A percentile compares a stretch with the other conserved stretches of the same genome.
Evolutionary conservation across 1,140 invertebrate genomes (phyloP).

Genomic region (Adoxophyes honmai): DNA sequence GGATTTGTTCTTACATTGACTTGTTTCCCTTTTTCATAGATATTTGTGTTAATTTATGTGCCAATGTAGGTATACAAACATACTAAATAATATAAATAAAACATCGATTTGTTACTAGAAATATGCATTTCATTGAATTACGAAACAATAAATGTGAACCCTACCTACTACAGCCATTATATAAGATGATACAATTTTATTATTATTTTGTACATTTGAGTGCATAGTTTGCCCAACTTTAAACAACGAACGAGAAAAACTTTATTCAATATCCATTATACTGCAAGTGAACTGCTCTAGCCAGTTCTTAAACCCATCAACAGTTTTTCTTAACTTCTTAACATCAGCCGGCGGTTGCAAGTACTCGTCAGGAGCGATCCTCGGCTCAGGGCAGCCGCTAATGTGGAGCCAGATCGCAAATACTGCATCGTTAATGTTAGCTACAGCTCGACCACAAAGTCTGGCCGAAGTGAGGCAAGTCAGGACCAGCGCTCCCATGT

Average conservation of each 20-base stretch:
- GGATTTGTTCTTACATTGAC: no score
- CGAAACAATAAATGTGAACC: not conserved
- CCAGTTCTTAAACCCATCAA: constrained; percentile 53
- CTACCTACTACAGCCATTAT: no score
- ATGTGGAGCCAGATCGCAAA: constrained; percentile 66
- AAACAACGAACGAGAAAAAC: constrained; percentile 10
- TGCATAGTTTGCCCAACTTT: no score
- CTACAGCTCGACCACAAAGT: constrained; percentile 46
- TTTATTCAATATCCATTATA: not conserved
- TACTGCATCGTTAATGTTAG: constrained; percentile 54
- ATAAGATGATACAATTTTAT: no score
- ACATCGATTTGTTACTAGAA: no score
- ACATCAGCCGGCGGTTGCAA: constrained; percentile 50
- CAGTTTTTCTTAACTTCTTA: constrained; percentile 41
- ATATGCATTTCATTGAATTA: constrained; percentile 3
- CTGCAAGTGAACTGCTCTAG: constrained; percentile 52
- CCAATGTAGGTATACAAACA: no score
- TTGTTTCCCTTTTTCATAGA: no score
- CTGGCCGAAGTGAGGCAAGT: constrained; percentile 49
- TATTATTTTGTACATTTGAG: no score
- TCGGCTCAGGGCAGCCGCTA: constrained; percentile 47
- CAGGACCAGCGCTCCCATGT: constrained; percentile 45
- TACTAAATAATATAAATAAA: no score
- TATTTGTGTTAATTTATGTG: no score
- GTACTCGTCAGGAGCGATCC: constrained; percentile 57